These are phyloP conservation scores for Lymantria monacha DNA, from an alignment of 2,888 invertebrate genomes.

Conservation along the genomic window DNA sequence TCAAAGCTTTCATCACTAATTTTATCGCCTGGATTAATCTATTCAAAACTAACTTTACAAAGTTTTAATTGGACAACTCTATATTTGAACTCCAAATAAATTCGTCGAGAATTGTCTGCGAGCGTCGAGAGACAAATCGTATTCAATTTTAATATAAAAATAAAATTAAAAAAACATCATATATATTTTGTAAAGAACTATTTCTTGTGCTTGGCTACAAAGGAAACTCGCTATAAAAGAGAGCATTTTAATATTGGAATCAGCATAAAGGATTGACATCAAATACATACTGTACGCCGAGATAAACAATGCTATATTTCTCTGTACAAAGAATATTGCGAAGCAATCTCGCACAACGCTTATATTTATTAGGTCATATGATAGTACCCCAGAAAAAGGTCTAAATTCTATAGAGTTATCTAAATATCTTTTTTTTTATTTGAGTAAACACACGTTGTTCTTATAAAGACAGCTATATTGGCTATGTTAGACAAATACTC, in stretches of 20 bases:
- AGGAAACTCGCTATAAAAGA: conserved; percentile 23
- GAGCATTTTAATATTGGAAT: conserved; percentile 35
- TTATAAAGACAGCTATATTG: no score
- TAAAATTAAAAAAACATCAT: conserved; percentile 6
- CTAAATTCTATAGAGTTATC: no score
- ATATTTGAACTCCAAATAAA: background rate
- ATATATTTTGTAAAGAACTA: conserved; percentile 22
- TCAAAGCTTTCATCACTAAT: background rate
- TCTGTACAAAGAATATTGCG: conserved; percentile 16
- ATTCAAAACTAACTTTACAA: background rate
- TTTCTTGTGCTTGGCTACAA: conserved; percentile 20
- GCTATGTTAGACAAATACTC: no score
- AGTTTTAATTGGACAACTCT: background rate
- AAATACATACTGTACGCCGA: conserved; percentile 25
- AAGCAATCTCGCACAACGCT: conserved; percentile 19
- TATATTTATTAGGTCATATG: background rate
- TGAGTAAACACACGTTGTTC: no score
- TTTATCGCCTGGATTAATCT: background rate
- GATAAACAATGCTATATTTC: conserved; percentile 15
- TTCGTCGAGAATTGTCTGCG: background rate
- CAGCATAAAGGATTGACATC: conserved; percentile 37
- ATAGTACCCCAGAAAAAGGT: background rate
- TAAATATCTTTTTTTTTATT: no score
- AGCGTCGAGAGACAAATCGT: background rate
- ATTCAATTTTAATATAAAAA: background rate